Percentiles rank a stretch among this genome's conserved stretches.
These are phyloP conservation scores for Nasonia oneida DNA, from an alignment of 2,888 invertebrate species.

Conservation along the genomic window DNA sequence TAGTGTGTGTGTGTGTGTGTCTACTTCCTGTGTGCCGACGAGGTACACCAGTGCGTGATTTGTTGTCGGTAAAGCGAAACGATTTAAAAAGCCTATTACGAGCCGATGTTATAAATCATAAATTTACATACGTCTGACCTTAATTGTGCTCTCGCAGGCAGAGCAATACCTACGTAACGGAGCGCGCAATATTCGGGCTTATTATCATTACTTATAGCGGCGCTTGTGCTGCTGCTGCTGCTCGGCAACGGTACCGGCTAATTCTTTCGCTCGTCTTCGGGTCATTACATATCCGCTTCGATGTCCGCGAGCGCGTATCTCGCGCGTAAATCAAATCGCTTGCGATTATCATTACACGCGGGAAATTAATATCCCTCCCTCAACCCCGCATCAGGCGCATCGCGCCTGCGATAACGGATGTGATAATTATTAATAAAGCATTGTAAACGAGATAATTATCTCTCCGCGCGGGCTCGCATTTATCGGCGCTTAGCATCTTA, in stretches of 20 bases:
- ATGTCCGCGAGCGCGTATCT: slow-evolving; percentile 2
- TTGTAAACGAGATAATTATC: slow-evolving; percentile 44
- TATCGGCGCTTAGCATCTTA: slow-evolving; percentile 43
- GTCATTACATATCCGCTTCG: slow-evolving; percentile 9
- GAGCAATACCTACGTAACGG: slow-evolving; percentile 37
- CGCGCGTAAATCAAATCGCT: neutral
- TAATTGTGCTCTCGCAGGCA: slow-evolving; percentile 34
- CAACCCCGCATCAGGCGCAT: neutral
- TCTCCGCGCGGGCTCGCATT: neutral
- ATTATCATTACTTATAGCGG: slow-evolving; percentile 48
- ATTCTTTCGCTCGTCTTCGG: slow-evolving; percentile 23
- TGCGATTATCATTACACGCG: neutral
- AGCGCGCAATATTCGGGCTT: slow-evolving; percentile 29
- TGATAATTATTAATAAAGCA: slow-evolving; percentile 55
- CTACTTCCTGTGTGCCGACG: neutral
- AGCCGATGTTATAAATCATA: slow-evolving; percentile 39
- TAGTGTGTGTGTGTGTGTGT: neutral
- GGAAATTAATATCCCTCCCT: neutral
- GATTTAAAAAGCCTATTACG: slow-evolving; percentile 56
- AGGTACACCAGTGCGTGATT: neutral
- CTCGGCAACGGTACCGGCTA: slow-evolving; percentile 41
- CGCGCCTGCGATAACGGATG: no score
- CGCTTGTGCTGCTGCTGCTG: neutral
- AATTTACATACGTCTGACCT: slow-evolving; percentile 50
- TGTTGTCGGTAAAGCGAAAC: slow-evolving; percentile 47